Evolutionary conservation across 2,888 invertebrate species (phyloP), one percentile per base, ranked within the genome.

Genomic region (Lycocerus yunnanus): DNA sequence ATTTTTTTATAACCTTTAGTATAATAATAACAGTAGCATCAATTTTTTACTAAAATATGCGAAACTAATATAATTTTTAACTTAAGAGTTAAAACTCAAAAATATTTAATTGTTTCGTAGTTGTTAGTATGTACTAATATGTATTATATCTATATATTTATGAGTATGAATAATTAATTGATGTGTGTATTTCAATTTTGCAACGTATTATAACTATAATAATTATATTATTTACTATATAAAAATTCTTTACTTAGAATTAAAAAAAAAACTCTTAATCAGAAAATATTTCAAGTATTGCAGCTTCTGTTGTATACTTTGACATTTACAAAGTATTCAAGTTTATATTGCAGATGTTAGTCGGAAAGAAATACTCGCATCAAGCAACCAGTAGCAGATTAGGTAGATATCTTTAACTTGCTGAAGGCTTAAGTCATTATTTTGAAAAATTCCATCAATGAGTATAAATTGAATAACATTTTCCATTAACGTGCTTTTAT

Each of bases 321-420:
- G 85, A 85, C 85, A 80, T 84, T 80, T 81, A 85, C 83, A 83
- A 84, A 85, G 83, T 82, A 84, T 82, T 82, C 84, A 79, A 81
- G 81, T 81, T 81, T 77, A 76, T 78, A 81, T 72, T 75, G 79
- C 78, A 79, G 77, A 78, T 77, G 79, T 74, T 80, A 76, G 75
- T 76, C 75, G 77, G 79, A 78, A 78, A 79, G 78, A 80, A 75
- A 74, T 78, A 77, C 78, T 77, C 78, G 78, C 80, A 79, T 81
- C 80, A 43, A 43, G n/a, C n/a, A 80, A 81, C 81, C 83, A 82
- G 84, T 84, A 84, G 83, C 83, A 83, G 83, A 84, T 84, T 81
- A 80, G 79, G 79, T 79, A 80, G 82, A 83, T 84, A 81, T 73
- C 79, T 76, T 71, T 67, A 73, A 73, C 73, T 74, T 75, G 77